Evolutionary conservation across 2,888 invertebrate species (phyloP).

Genomic region (Temnothorax rugatulus): DNA sequence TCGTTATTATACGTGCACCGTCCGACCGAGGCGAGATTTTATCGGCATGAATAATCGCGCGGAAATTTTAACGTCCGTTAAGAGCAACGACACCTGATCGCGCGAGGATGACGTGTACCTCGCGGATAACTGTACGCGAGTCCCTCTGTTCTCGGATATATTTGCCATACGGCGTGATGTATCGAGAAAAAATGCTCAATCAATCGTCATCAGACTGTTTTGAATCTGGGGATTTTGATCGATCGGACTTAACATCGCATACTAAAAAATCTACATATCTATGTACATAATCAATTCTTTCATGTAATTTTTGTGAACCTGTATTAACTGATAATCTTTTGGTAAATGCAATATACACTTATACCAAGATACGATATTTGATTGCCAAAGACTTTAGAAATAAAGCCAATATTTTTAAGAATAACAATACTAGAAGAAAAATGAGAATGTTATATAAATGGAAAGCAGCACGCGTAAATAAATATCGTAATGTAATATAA

Average conservation of each 20-base stretch:
- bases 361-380: not conserved
- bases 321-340: not conserved
- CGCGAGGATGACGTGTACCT: conserved; percentile 34
- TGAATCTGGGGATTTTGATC: not conserved
- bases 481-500: not conserved
- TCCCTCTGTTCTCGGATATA: not conserved
- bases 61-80: conserved; percentile 53
- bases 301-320: not conserved
- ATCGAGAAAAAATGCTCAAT: conserved; percentile 11
- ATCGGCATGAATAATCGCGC: conserved; percentile 53
- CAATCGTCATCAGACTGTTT: not conserved
- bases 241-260: not conserved
- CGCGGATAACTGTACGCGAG: conserved; percentile 34
- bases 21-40: conserved; percentile 52
- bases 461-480: not conserved
- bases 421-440: not conserved
- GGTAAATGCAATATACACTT: not conserved
- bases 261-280: not conserved
- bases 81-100: conserved; percentile 53
- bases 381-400: not conserved
- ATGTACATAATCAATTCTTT: too few relatives aligned
- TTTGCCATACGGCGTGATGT: not conserved
- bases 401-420: not conserved
- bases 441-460: not conserved
- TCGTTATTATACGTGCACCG: conserved; percentile 63